These are phyloP conservation scores for Epistrophe eligans DNA, from an alignment of 2,888 invertebrate genomes.

Conservation along the genomic window DNA sequence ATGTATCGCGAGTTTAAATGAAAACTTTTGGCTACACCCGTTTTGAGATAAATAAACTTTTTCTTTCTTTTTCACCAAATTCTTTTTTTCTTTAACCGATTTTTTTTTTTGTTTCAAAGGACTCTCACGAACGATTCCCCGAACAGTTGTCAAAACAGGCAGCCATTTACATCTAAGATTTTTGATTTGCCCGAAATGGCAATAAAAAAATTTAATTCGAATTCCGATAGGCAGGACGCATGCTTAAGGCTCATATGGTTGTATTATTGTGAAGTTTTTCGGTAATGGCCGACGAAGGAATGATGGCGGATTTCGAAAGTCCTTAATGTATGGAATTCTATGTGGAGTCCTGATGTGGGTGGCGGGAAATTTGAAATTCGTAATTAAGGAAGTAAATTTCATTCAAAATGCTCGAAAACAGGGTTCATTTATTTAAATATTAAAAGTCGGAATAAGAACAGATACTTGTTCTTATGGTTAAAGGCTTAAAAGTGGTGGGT, in stretches of 20 bases:
- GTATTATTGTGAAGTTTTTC: constrained; percentile 70
- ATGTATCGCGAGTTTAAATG: constrained; percentile 47
- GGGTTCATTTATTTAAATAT: too few species aligned
- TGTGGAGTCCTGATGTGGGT: constrained; percentile 46
- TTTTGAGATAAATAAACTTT: constrained; percentile 71
- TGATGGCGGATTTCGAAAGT: constrained; percentile 60
- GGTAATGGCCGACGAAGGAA: constrained; percentile 53
- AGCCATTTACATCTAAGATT: constrained; percentile 77
- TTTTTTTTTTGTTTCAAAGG: constrained; percentile 47
- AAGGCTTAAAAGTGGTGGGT: too few species aligned
- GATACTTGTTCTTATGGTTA: too few species aligned
- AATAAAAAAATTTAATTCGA: constrained; percentile 65
- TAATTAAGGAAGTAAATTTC: neutral
- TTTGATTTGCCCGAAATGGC: constrained; percentile 65
- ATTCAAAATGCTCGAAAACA: too few species aligned
- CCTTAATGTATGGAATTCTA: constrained; percentile 59
- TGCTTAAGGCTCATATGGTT: constrained; percentile 72
- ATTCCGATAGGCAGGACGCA: constrained; percentile 75
- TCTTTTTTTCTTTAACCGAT: constrained; percentile 63
- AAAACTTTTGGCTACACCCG: constrained; percentile 65
- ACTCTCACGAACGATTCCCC: constrained; percentile 70
- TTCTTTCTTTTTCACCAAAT: constrained; percentile 35
- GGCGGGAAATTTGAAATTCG: constrained; percentile 44
- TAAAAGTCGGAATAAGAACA: too few species aligned
- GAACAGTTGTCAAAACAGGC: constrained; percentile 79